Conservation (phyloP, 2,888 invertebrate genomes). For the Daptonema setosum region DNA sequence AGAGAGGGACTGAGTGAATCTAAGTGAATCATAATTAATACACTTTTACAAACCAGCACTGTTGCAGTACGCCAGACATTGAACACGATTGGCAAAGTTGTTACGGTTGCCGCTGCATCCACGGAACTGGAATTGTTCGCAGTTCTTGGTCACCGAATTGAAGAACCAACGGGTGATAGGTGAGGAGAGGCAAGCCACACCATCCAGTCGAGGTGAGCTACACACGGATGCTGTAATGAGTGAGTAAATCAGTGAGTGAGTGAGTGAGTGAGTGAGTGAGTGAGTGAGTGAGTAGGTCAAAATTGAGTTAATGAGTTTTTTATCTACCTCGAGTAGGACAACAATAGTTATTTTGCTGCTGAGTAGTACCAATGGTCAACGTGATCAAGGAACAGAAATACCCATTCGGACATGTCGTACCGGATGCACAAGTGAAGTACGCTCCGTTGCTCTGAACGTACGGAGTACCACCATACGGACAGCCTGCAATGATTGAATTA, state of each 20-base stretch:
- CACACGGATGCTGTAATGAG: neutral
- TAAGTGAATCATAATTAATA: neutral
- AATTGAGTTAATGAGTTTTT: neutral
- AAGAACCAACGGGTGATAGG: neutral
- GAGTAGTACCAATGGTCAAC: neutral
- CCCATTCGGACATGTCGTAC: neutral
- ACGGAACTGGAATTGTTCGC: neutral
- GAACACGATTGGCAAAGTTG: neutral
- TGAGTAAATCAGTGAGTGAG: neutral
- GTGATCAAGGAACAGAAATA: neutral
- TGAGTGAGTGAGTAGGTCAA: neutral
- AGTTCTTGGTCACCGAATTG: neutral
- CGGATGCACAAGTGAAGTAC: neutral
- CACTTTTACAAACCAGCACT: neutral
- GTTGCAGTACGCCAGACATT: neutral
- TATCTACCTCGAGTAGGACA: neutral
- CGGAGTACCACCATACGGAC: neutral
- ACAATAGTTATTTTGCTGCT: neutral
- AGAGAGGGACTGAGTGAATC: neutral
- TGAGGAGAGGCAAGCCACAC: neutral
- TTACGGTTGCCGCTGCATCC: constrained; percentile 3
- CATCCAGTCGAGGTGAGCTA: neutral
- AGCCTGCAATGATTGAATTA: neutral
- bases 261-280: neutral
- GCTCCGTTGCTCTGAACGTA: neutral